Evolutionary conservation across 1,140 invertebrate species (phyloP).

Genomic region (Orussus abietinus): DNA sequence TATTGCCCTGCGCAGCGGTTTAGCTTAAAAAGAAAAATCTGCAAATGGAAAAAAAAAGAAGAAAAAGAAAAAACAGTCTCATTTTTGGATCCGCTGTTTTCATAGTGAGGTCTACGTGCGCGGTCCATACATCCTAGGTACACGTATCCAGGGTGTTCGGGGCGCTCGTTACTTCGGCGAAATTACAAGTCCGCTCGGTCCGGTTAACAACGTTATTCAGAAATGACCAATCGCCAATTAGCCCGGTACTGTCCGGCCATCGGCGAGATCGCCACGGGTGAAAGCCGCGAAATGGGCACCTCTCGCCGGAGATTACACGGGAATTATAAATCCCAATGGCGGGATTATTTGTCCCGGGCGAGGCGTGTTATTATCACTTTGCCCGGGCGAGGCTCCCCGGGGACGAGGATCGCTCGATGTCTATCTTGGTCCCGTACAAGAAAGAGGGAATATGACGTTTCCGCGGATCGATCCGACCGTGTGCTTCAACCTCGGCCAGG

Average conservation of each 20-base stretch:
- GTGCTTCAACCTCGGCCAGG: too few species aligned
- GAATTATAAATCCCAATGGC: conserved; percentile 30
- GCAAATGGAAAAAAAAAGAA: too few species aligned
- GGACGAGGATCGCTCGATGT: conserved; percentile 18
- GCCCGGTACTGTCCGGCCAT: conserved; percentile 27
- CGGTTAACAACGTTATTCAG: conserved; percentile 46
- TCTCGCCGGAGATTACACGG: too few species aligned
- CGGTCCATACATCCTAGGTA: too few species aligned
- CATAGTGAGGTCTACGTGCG: too few species aligned
- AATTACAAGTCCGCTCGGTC: background rate
- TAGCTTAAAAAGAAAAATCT: too few species aligned
- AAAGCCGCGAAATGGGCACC: conserved; percentile 27
- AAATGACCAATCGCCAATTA: conserved; percentile 44
- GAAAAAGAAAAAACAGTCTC: too few species aligned
- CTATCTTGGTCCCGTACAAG: conserved; percentile 20
- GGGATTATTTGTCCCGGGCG: conserved; percentile 27
- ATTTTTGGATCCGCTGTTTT: too few species aligned
- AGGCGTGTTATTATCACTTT: conserved; percentile 30
- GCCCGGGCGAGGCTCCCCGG: conserved; percentile 13
- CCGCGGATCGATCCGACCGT: too few species aligned
- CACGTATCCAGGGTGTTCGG: too few species aligned
- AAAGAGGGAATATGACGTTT: too few species aligned
- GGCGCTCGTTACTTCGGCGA: background rate
- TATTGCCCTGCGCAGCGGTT: too few species aligned
- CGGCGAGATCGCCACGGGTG: conserved; percentile 18